Base-by-base conservation (phyloP, 2,888 invertebrate species). In the Himalopsyche kuldschensis region DNA sequence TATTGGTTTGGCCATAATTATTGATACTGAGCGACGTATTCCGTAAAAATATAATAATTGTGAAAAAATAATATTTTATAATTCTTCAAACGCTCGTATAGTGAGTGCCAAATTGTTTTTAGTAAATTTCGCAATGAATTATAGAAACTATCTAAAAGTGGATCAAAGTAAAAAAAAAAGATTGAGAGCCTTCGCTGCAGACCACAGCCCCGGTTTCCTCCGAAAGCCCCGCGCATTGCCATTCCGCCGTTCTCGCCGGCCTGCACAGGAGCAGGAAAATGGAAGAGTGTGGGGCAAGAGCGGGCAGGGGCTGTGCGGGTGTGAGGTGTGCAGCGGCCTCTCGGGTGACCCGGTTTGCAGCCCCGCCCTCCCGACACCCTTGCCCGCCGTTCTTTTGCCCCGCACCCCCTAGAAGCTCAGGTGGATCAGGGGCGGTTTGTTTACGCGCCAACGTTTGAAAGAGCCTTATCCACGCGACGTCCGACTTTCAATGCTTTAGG, bases 341-440 rank as follows among this genome's bases (percentile, higher is more conserved):
- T 69, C 69, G 69, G 69, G 84, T 80, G 79, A 81, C 84, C 85
- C 81, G 83, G 77, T 81, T 78, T 79, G 80, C 85, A 86, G 86
- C 87, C 86, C 84, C 84, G 90, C 90, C 89, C 89, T 89, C 89
- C 83, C 83, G 63, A 63, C 46, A 35, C 69, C 69, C 69, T 69
- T 69, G 69, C 69, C 30, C 30, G 90, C 90, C 89, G 89, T 89
- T 89, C 76, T 32, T 32, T 76, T 76, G 31, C 76, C 76, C 76
- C 41, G 32, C 76, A 17, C 31, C 41, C 76, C 41, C 35, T 8
- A 31, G 76, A 11, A 76, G 41, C 35, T 41, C 76, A 35, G 76
- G 35, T 41, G 76, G 76, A 76, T 80, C 80, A 84, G 81, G 84
- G 81, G 81, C 81, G 47, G 55, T 81, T 35, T 81, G 81, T 81